Evolutionary conservation across 2,888 invertebrate species (phyloP), one percentile per base, ranked within the genome.

Genomic region (Julus scanicus): DNA sequence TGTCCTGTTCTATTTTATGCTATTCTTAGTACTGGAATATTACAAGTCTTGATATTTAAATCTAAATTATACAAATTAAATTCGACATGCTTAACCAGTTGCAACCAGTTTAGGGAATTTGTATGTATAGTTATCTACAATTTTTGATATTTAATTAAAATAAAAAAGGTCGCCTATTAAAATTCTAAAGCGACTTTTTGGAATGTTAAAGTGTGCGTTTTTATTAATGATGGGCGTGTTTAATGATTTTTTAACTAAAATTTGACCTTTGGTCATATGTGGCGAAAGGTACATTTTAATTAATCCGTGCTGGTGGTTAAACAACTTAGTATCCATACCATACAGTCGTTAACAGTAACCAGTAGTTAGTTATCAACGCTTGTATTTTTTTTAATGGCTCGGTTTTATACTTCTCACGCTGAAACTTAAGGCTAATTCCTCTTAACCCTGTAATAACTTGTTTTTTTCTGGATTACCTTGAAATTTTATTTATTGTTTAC

Each of bases 401-500:
- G 49, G 9, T 80, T 80, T 80, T 80, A 80, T 80, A 44, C 44
- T 37, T 80, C 37, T 80, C 80, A 80, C 80, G 29, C 37, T 11
- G 37, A 29, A 37, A 11, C 37, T 37, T 11, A 80, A 80, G 37
- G 11, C 15, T 80, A 80, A 37, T 80, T 13, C 37, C 37, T 80
- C 80, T 29, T 80, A 80, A 29, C 80, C 80, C 80, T 80, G 80
- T 37, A 80, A 37, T 37, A 80, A 80, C 80, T 80, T 80, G 37
- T 80, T 80, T 80, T 80, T 29, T 80, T 13, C 80, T 80, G 37
- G 80, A 80, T 80, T 80, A 29, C 80, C 80, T 80, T 80, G 80
- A 80, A 63, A 80, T 13, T 80, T 11, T 11, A 80, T 80, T 80
- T 80, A 80, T 80, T 37, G 80, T 80, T 80, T 13, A 15, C 37